Evolutionary conservation across 2,888 invertebrate species (phyloP).

Genomic region (Notodonta dromedarius): DNA sequence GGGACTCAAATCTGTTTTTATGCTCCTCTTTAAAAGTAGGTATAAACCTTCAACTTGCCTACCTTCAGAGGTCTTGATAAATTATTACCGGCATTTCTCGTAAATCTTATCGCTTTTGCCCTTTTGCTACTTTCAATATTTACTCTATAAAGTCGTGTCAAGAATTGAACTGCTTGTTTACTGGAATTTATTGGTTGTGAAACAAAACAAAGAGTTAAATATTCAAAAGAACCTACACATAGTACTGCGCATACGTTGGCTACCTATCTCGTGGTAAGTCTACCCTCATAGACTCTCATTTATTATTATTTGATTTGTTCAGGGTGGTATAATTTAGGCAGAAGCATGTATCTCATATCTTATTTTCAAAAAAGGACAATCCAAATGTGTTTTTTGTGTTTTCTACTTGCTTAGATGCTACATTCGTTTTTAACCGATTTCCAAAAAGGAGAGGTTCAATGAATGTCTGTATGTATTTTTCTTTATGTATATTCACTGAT

Average conservation of each 20-base stretch:
- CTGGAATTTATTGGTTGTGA: neutral
- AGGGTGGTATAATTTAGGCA: no score
- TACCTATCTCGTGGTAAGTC: neutral
- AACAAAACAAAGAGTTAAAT: neutral
- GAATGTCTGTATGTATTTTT: no score
- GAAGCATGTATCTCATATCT: no score
- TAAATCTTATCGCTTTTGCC: constrained; percentile 37
- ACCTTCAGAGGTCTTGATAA: constrained; percentile 36
- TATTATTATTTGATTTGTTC: no score
- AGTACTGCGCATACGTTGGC: neutral
- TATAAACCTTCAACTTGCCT: constrained; percentile 11
- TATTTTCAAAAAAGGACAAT: no score
- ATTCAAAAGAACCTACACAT: neutral
- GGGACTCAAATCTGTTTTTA: neutral
- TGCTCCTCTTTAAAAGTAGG: neutral
- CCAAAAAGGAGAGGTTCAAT: no score
- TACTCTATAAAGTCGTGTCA: constrained; percentile 3
- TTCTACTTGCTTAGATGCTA: no score
- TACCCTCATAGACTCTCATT: neutral
- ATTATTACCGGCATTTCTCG: constrained; percentile 36
- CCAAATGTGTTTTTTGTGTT: no score
- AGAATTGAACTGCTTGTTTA: neutral
- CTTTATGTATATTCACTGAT: no score
- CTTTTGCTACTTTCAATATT: constrained; percentile 25
- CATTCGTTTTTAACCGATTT: no score